A percentile compares a stretch with the other conserved stretches of the same genome.
Conservation (phyloP, 2,888 invertebrate species). For the Platyscelio sp. region DNA sequence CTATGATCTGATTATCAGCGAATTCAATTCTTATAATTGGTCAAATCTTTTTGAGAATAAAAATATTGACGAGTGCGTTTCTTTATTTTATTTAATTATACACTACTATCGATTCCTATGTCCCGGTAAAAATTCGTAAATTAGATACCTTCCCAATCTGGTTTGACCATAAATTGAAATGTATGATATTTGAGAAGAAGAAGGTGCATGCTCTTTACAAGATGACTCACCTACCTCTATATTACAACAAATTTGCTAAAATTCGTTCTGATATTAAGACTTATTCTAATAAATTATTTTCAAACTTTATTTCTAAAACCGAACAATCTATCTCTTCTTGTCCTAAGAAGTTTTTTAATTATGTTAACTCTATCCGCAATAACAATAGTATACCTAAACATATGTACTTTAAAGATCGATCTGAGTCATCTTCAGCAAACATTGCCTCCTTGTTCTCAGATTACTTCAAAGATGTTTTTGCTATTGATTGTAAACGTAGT, state of each 20-base stretch:
- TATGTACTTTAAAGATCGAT: neutral
- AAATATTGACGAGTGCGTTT: neutral
- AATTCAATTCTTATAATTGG: neutral
- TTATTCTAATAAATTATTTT: neutral
- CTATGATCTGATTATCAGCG: neutral
- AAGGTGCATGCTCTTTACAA: conserved; percentile 10
- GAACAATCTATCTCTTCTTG: neutral
- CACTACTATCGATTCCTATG: neutral
- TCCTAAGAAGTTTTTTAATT: neutral
- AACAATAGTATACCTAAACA: neutral
- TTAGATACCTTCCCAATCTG: conserved; percentile 2
- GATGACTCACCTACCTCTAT: neutral
- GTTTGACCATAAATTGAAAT: conserved; percentile 11
- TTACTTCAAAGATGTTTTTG: too few relatives aligned
- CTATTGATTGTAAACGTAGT: too few relatives aligned
- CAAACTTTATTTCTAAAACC: neutral
- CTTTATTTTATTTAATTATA: neutral
- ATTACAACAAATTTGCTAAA: neutral
- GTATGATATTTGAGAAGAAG: conserved; percentile 14
- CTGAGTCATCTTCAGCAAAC: neutral
- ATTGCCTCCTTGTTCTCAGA: too few relatives aligned
- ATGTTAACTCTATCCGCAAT: neutral
- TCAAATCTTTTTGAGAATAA: neutral
- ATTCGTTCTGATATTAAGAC: neutral
- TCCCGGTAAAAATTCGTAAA: neutral